Conservation (phyloP, 2,797 vertebrate species). For the Phoeniculus purpureus region DNA sequence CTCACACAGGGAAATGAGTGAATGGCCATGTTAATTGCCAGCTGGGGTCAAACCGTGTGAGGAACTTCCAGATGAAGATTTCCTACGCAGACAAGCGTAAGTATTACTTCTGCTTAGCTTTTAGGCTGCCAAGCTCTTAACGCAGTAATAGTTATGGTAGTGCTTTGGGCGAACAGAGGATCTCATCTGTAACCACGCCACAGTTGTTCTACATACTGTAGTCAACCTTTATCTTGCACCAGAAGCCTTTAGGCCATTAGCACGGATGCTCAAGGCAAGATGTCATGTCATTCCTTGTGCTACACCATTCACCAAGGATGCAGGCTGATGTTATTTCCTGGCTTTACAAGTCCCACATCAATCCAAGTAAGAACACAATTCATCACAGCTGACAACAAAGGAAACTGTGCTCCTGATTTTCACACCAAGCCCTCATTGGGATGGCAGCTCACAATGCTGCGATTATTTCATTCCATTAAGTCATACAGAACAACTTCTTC, state of each 20-base stretch:
- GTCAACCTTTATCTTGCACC: neutral
- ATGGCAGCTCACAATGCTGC: neutral
- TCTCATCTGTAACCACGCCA: neutral
- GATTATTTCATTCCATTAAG: conserved; percentile 8
- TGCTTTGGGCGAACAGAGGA: neutral
- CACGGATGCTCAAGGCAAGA: neutral
- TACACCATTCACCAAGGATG: neutral
- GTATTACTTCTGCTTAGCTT: too few relatives aligned
- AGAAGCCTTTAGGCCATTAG: neutral
- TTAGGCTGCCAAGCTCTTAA: neutral
- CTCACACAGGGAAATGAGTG: neutral
- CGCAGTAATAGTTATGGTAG: neutral
- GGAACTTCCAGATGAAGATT: too few relatives aligned
- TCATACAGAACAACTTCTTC: neutral
- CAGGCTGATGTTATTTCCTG: neutral
- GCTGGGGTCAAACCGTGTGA: too few relatives aligned
- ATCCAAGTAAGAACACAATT: neutral
- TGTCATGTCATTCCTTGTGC: neutral
- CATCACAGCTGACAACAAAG: neutral
- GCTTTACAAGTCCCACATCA: neutral
- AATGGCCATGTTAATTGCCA: rapidly evolving
- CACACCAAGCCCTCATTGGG: neutral
- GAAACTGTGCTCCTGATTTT: neutral
- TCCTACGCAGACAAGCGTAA: too few relatives aligned
- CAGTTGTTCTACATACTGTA: neutral